Conservation (phyloP, 2,797 vertebrate species). For the Psittacula echo region DNA sequence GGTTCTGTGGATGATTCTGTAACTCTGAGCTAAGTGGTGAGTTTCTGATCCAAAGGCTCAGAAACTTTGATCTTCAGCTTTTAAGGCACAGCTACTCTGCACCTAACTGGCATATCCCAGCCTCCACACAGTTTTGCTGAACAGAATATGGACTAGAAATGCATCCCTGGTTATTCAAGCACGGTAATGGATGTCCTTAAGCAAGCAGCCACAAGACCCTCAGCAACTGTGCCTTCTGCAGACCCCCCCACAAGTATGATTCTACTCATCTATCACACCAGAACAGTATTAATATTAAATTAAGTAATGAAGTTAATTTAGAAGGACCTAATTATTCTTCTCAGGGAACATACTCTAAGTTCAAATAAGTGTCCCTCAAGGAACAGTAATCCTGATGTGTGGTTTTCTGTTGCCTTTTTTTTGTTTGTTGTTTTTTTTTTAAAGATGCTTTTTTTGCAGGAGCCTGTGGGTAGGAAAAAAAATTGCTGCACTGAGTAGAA, state of each 20-base stretch:
- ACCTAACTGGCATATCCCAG: background rate
- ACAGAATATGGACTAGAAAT: background rate
- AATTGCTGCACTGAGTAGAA: background rate
- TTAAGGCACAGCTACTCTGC: background rate
- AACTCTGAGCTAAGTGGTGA: background rate
- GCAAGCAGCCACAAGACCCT: background rate
- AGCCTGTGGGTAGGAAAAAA: background rate
- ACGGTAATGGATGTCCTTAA: background rate
- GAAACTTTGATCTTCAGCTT: background rate
- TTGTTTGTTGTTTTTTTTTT: too few species aligned
- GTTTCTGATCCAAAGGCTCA: background rate
- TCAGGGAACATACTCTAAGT: background rate
- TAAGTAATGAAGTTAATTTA: background rate
- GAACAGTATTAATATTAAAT: background rate
- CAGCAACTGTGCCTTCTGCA: background rate
- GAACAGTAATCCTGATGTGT: background rate
- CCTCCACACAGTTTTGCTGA: background rate
- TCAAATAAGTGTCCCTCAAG: background rate
- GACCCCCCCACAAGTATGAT: background rate
- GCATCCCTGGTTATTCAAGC: background rate
- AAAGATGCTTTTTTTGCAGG: background rate
- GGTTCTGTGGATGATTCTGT: rapidly evolving
- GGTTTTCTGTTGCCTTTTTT: background rate
- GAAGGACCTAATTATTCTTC: background rate
- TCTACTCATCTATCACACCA: background rate